phyloP scores from a whole-genome alignment of 2,888 invertebrate genomes.

The Psylliodes chrysocephalus region DNA sequence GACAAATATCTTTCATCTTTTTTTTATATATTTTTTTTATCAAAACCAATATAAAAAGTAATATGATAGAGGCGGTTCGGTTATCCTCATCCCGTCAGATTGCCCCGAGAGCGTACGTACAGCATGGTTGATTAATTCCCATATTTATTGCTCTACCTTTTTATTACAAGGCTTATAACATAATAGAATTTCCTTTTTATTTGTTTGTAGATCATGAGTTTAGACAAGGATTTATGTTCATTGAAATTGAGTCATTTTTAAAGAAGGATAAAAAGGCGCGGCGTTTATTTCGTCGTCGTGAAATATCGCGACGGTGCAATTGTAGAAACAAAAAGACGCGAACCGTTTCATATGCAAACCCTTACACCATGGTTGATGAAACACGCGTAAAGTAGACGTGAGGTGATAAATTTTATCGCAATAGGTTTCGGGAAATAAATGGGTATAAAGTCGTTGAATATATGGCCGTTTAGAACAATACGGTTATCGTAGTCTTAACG shows the following conservation, averaged over 20 bases:
- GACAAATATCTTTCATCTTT: constrained; percentile 15
- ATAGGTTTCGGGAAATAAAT: constrained; percentile 1
- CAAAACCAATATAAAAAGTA: constrained; percentile 33
- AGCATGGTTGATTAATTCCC: constrained; percentile 33
- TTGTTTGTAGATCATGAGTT: constrained; percentile 21
- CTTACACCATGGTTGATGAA: constrained; percentile 1
- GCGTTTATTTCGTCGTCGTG: constrained; percentile 8
- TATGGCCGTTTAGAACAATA: no score
- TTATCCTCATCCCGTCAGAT: constrained; percentile 18
- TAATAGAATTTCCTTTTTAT: constrained; percentile 27
- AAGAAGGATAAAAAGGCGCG: constrained; percentile 4
- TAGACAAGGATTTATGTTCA: constrained; percentile 14
- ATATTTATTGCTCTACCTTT: constrained; percentile 33
- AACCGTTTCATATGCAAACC: constrained; percentile 5
- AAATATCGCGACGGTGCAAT: constrained; percentile 4
- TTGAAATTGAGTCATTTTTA: constrained; percentile 14
- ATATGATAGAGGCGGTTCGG: constrained; percentile 28
- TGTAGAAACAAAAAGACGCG: constrained; percentile 8
- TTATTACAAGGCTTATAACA: constrained; percentile 29
- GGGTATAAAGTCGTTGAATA: background rate
- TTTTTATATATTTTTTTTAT: constrained; percentile 22
- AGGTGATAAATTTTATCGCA: constrained; percentile 8
- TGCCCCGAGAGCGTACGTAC: constrained; percentile 20
- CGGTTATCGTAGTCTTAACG: no score
- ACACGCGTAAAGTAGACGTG: constrained; percentile 2